These are phyloP conservation scores for Papio anubis DNA, from an alignment of 2,113 vertebrate species.

Conservation along the genomic window DNA sequence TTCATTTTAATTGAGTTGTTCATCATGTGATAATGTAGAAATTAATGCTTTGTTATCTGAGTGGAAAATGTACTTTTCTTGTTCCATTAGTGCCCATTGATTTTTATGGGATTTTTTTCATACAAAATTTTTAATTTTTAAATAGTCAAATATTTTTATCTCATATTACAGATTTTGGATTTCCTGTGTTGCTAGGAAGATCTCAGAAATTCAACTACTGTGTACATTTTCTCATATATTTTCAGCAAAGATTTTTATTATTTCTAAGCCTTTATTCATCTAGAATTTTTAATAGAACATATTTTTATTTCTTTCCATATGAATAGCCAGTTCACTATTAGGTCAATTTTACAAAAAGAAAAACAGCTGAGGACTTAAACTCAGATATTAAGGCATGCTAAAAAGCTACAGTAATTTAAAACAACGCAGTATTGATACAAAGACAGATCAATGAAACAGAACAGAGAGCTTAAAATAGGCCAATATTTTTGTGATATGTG, in stretches of 20 bases:
- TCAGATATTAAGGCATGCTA: background rate
- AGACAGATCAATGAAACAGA: background rate
- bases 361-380: background rate
- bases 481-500: background rate
- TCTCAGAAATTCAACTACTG: background rate
- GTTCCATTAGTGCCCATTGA: background rate
- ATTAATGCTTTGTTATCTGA: background rate
- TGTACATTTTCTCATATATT: background rate
- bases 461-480: background rate
- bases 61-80: slow-evolving; percentile 23
- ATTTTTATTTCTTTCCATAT: slow-evolving; percentile 27
- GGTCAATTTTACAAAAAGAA: background rate
- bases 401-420: background rate
- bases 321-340: background rate
- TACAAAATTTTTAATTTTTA: background rate
- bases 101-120: background rate
- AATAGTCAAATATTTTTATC: background rate
- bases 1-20: background rate
- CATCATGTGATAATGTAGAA: background rate
- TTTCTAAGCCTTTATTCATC: background rate
- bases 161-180: background rate
- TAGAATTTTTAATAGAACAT: background rate
- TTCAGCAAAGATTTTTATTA: background rate
- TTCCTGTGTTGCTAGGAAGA: background rate
- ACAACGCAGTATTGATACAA: background rate